Evolutionary conservation across 2,113 vertebrate species (phyloP).

Genomic region (Scytalopus superciliaris): DNA sequence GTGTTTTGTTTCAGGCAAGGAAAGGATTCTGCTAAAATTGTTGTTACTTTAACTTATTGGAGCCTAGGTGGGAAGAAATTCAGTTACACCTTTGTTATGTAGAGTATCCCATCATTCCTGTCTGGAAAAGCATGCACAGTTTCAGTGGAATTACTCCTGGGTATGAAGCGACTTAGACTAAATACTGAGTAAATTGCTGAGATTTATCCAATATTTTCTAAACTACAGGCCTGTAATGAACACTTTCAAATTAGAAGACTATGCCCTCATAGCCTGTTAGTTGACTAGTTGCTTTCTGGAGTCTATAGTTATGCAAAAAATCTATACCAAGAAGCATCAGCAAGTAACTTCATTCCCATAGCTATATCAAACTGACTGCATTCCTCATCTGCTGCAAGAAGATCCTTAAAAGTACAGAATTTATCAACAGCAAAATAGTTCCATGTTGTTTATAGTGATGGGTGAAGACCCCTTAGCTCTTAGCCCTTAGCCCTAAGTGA

Average conservation of each 20-base stretch:
- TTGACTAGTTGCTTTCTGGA: not conserved
- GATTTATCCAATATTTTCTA: not conserved
- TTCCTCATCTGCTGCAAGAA: not conserved
- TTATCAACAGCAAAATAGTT: not conserved
- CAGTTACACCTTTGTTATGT: not conserved
- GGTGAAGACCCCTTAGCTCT: not conserved
- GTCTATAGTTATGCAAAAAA: not conserved
- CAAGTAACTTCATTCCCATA: not conserved
- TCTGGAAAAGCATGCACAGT: not conserved
- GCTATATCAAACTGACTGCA: not conserved
- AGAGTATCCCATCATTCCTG: not conserved
- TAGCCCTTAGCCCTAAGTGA: not conserved
- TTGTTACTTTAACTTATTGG: not conserved
- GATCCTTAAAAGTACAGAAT: not conserved
- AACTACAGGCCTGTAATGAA: not conserved
- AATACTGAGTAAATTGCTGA: not conserved
- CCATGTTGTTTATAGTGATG: not conserved
- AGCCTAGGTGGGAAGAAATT: not conserved
- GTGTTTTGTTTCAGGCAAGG: not conserved
- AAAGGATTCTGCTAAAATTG: not conserved
- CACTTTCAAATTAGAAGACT: not conserved
- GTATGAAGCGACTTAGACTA: not conserved
- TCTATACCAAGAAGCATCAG: not conserved
- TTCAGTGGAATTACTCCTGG: not conserved
- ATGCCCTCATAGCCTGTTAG: not conserved